These are phyloP conservation scores for Therioaphis trifolii DNA, from an alignment of 2,888 invertebrate genomes.

Conservation along the genomic window DNA sequence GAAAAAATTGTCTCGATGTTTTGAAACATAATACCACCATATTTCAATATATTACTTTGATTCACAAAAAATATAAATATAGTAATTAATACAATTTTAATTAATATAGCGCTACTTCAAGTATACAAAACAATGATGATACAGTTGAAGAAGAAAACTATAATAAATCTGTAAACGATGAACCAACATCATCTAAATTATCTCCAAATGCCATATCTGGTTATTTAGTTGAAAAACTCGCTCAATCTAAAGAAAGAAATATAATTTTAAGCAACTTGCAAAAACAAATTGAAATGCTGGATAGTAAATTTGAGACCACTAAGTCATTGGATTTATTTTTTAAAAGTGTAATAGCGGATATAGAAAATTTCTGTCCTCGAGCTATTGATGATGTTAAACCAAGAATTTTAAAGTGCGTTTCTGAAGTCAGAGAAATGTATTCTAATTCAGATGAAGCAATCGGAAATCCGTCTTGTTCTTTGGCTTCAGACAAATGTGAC, in stretches of 20 bases:
- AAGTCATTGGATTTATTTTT: slow-evolving; percentile 30
- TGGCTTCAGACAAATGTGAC: neutral
- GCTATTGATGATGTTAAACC: slow-evolving; percentile 16
- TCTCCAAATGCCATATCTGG: neutral
- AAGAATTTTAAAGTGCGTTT: slow-evolving; percentile 16
- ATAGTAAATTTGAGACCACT: neutral
- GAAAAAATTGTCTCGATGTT: too few relatives aligned
- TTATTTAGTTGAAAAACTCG: slow-evolving; percentile 10
- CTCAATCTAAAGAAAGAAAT: slow-evolving; percentile 20
- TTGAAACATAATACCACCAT: too few relatives aligned
- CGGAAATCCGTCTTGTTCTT: too few relatives aligned
- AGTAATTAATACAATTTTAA: too few relatives aligned
- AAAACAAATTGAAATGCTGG: slow-evolving; percentile 1
- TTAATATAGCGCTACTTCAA: too few relatives aligned
- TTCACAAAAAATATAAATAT: too few relatives aligned
- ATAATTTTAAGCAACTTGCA: neutral
- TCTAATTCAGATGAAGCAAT: neutral
- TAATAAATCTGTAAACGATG: too few relatives aligned
- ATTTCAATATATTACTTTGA: too few relatives aligned
- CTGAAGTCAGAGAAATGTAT: slow-evolving; percentile 11
- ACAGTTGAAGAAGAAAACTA: too few relatives aligned
- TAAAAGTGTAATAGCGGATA: slow-evolving; percentile 2
- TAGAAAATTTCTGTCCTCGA: neutral
- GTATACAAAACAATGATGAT: neutral
- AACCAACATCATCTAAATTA: neutral